Conservation (phyloP, 2,113 vertebrate species). For the Carettochelys insculpta region DNA sequence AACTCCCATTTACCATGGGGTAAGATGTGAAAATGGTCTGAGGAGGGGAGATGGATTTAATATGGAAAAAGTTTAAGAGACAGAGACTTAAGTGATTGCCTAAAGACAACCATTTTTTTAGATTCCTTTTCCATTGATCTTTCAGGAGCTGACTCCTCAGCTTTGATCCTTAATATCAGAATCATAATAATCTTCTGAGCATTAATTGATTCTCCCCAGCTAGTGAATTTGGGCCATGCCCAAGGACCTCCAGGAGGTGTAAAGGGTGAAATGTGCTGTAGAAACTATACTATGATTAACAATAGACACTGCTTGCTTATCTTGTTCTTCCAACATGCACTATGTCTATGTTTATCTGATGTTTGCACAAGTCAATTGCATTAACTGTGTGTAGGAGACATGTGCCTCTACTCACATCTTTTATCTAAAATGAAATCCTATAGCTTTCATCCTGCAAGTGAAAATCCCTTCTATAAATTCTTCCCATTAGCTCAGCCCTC, state of each 20-base stretch:
- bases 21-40: background rate
- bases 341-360: background rate
- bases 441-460: conserved; percentile 45
- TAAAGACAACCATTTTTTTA: conserved; percentile 20
- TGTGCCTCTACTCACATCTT: background rate
- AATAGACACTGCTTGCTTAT: background rate
- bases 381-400: background rate
- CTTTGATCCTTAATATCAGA: conserved; percentile 10
- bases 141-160: background rate
- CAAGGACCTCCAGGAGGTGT: background rate
- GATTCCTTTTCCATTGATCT: conserved; percentile 1
- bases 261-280: background rate
- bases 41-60: background rate
- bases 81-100: background rate
- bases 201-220: background rate
- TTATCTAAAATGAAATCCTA: conserved; percentile 42
- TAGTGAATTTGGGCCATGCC: background rate
- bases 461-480: conserved; percentile 50
- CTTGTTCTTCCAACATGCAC: background rate
- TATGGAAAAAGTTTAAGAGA: background rate
- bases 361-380: background rate
- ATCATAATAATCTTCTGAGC: conserved; percentile 31
- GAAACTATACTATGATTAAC: background rate
- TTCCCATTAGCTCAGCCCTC: conserved; percentile 27
- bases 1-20: too few species aligned